These are phyloP conservation scores for Orthonychiurus folsomi DNA, from an alignment of 2,888 invertebrate species.

Conservation along the genomic window DNA sequence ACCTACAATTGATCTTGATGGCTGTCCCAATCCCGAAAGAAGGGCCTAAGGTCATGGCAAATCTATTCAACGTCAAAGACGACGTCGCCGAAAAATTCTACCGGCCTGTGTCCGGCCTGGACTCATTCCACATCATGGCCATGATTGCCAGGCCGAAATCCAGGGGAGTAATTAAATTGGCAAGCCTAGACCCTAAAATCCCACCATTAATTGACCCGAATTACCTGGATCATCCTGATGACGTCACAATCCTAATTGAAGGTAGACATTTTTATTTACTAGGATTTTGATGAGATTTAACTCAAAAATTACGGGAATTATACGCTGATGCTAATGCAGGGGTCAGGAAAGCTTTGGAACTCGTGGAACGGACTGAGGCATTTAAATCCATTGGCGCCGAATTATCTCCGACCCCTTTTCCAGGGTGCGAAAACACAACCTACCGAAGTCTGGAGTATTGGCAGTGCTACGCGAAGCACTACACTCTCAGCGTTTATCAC, in stretches of 20 bases:
- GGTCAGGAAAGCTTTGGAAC: constrained; percentile 17
- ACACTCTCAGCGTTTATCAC: constrained; percentile 34
- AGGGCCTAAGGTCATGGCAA: constrained; percentile 20
- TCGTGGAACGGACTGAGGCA: constrained; percentile 30
- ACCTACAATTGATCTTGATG: constrained; percentile 21
- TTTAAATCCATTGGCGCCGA: constrained; percentile 31
- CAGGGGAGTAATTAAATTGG: constrained; percentile 45
- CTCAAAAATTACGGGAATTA: neutral
- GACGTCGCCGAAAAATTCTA: constrained; percentile 34
- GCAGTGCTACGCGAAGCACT: constrained; percentile 33
- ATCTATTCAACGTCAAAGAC: constrained; percentile 27
- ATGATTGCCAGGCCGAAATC: constrained; percentile 44
- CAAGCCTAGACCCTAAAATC: constrained; percentile 44
- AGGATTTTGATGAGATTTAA: neutral
- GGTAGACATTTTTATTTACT: too few species aligned
- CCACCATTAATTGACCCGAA: constrained; percentile 48
- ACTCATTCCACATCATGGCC: constrained; percentile 37
- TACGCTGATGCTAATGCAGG: constrained; percentile 4
- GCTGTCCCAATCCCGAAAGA: constrained; percentile 29
- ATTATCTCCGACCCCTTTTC: constrained; percentile 30
- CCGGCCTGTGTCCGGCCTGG: constrained; percentile 29
- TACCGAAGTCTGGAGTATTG: constrained; percentile 30
- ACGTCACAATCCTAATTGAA: constrained; percentile 29
- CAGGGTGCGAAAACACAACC: constrained; percentile 26
- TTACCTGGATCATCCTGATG: constrained; percentile 42